Base-by-base conservation (phyloP, 1,140 invertebrate genomes). In the Drosophila elegans region DNA sequence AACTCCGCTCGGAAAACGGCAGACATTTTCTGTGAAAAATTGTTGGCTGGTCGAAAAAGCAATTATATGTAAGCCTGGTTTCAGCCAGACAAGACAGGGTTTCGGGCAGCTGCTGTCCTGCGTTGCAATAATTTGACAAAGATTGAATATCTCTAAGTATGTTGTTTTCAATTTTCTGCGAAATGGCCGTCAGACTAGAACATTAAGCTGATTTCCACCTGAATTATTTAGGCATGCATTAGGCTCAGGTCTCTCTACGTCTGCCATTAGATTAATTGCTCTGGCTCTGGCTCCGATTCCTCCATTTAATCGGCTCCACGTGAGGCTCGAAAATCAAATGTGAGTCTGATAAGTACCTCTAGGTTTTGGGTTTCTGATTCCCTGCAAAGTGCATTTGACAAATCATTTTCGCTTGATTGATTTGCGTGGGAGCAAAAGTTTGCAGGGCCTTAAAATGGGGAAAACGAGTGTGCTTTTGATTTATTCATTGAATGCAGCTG, bases 141-240 rank as follows among this genome's bases (percentile, higher is more conserved):
- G 72, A 74, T 74, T 74, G 71, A 74, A 74, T 74, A 74, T 74
- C 51, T 59, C 57, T 4, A 55, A 64, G 71, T 64, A 51, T 74
- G 57, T 64, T 64, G 74, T 74, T 74, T 74, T 74, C 71, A 74
- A 74, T 57, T 76, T 74, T 51, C 42, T 49, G 13, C 51, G 51
- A 71, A 29, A 27, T 48, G 64, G 29, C 52, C 67, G 21, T 11
- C 52, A 10, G 68, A 41, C 51, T 36, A 34, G 42, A 56, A 49
- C 68, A 57, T 49, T 72, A 72, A 72, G 68, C 52, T 27, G 67
- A 44, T 38, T 72, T 71, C 52, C 34, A 71, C 44, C 44, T 72
- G 68, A 72, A 72, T 72, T 72, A 72, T 72, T 72, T 36, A 72
- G 52, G 27, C 51, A 36, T 56, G 38, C 68, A 72, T 71, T 71